phyloP scores from a whole-genome alignment of 2,888 invertebrate species.

The Cheilosia grossa region DNA sequence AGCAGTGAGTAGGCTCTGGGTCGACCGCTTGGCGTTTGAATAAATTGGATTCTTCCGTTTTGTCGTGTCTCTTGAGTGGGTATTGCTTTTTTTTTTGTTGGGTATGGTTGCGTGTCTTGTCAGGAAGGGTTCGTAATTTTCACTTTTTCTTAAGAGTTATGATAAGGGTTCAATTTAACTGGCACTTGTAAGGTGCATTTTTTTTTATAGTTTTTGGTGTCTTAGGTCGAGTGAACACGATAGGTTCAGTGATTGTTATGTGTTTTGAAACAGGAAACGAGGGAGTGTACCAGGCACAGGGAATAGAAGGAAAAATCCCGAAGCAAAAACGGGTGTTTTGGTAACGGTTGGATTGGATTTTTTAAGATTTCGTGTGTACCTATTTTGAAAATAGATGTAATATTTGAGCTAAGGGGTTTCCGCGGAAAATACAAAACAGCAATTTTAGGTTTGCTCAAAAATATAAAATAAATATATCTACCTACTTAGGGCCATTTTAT shows the following conservation, averaged over 20 bases:
- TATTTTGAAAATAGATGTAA: no score
- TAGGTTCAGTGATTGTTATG: constrained; percentile 12
- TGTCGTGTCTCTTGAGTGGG: background rate
- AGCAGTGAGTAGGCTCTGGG: background rate
- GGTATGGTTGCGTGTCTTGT: constrained; percentile 22
- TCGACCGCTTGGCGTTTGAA: constrained; percentile 16
- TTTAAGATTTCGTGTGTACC: no score
- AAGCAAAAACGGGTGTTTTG: constrained; percentile 6
- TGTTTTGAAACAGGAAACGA: constrained; percentile 14
- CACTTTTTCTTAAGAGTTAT: constrained; percentile 4
- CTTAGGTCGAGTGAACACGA: constrained; percentile 38
- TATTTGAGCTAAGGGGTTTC: no score
- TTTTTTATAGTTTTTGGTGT: background rate
- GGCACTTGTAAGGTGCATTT: constrained; percentile 9
- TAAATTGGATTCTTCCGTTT: constrained; percentile 48
- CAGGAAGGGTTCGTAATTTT: constrained; percentile 33
- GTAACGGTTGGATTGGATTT: constrained; percentile 4
- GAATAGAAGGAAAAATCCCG: background rate
- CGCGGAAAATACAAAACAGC: no score
- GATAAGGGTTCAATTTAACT: constrained; percentile 15
- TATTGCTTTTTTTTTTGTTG: constrained; percentile 1
- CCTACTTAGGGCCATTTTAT: no score
- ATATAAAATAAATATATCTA: no score
- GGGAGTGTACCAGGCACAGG: background rate
- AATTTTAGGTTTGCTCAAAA: no score